Evolutionary conservation across 2,113 vertebrate species (phyloP), one percentile per base, ranked within the genome.

Genomic region (Carollia perspicillata): DNA sequence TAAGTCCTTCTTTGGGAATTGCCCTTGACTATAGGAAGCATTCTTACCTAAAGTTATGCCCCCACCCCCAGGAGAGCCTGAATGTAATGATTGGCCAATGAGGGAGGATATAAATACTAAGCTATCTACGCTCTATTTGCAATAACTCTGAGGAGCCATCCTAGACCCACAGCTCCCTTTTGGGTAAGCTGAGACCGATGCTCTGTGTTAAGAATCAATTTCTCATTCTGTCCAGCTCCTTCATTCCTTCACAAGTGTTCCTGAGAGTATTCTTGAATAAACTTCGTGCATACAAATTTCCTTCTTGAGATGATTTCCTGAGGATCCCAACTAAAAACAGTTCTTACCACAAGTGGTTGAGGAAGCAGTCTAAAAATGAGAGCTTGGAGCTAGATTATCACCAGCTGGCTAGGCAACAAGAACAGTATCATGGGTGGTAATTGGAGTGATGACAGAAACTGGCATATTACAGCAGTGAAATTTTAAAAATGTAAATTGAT

Each of bases 291-390:
- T 71, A 7, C 6, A 72, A 78, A 87, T 74, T 83, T 94, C 65
- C 80, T 95, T 60, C 72, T 55, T 63, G 49, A 85, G 10, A 20
- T 14, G 51, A 22, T 55, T 94, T 90, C 47, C 33, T 23, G n/a
- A 87, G 49, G 33, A 95, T 68, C 2, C 5, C 55, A 92, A 66
- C 42, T 47, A 35, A 89, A 92, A 92, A 37, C 80, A 86, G 37
- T 96, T 28, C 35, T 49, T 78, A 68, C 4, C 47, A 90, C 42
- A 86, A 89, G n/a, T 74, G 65, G 3, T 49, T 93, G 18, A 94
- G 55, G 47, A 94, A 96, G 28, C 26, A 16, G 63, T 88, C 28
- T 87, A 95, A 92, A 96, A 95, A 47, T 89, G 42, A 92, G 47
- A 33, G 2, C 55, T 75, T 74, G 35, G 37, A 84, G 53, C 58